These are phyloP conservation scores for Pterocles orientalis DNA, from an alignment of 2,113 vertebrate genomes.

Conservation along the genomic window DNA sequence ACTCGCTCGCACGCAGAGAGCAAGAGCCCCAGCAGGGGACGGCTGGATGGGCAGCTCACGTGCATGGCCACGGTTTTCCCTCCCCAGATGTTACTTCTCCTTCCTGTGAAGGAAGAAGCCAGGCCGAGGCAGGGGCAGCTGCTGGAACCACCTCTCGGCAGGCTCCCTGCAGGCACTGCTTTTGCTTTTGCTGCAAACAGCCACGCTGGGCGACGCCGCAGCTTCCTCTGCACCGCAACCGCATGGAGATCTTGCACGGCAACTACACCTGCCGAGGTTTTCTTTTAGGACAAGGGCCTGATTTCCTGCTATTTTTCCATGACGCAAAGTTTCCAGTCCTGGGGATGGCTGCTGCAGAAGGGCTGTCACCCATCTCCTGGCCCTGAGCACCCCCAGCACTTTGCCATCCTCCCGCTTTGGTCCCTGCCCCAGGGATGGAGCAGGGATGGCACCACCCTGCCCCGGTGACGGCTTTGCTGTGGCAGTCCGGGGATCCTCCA, in stretches of 20 bases:
- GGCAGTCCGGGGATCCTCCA: fast-evolving
- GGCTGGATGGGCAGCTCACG: background rate
- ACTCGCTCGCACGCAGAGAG: fast-evolving
- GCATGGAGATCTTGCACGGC: fast-evolving
- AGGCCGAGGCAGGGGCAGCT: fast-evolving
- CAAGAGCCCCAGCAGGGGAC: background rate
- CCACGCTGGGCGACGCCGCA: fast-evolving
- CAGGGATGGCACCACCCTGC: background rate
- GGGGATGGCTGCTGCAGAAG: background rate
- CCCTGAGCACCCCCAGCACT: background rate
- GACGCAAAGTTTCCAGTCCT: background rate
- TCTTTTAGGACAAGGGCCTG: background rate
- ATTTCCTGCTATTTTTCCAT: background rate
- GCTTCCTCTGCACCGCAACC: background rate
- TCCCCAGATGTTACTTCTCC: background rate
- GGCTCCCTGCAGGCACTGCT: background rate
- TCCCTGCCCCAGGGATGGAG: background rate
- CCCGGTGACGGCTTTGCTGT: fast-evolving
- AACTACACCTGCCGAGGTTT: fast-evolving
- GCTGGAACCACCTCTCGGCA: fast-evolving
- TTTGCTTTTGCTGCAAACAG: background rate
- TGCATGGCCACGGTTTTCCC: background rate
- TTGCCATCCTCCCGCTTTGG: background rate
- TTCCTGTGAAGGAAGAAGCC: background rate
- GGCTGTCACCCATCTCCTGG: background rate